Evolutionary conservation across 1,140 invertebrate genomes (phyloP).

Genomic region (Drosophila pseudoananassae): DNA sequence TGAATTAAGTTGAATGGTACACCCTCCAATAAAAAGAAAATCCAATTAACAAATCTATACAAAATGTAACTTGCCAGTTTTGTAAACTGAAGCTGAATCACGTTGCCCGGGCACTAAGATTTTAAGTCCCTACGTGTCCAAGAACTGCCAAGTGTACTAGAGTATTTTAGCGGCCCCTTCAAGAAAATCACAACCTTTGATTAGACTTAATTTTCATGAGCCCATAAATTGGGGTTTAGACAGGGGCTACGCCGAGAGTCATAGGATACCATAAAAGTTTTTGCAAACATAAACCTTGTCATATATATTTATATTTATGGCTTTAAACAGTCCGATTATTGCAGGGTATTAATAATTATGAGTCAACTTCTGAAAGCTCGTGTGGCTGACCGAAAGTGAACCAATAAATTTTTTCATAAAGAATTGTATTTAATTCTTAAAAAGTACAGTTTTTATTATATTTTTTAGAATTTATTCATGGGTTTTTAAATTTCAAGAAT

Average conservation of each 20-base stretch:
- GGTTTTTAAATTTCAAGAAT: neutral
- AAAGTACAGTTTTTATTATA: no score
- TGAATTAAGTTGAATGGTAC: neutral
- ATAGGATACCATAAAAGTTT: constrained; percentile 41
- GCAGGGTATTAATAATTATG: constrained; percentile 37
- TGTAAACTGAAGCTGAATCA: neutral
- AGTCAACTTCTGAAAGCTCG: constrained; percentile 25
- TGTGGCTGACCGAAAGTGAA: constrained; percentile 7
- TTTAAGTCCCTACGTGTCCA: no score
- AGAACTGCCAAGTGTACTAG: constrained; percentile 1
- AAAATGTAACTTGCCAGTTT: neutral
- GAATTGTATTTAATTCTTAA: no score
- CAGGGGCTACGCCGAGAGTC: constrained; percentile 22
- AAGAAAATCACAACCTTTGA: constrained; percentile 66
- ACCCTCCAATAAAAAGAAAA: neutral
- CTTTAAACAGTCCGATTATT: constrained; percentile 31
- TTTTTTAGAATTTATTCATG: neutral
- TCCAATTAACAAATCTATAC: neutral
- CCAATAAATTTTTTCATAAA: constrained; percentile 13
- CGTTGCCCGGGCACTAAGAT: no score
- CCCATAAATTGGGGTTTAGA: constrained; percentile 57
- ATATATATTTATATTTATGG: constrained; percentile 36
- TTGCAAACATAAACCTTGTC: constrained; percentile 24
- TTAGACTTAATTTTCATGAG: constrained; percentile 65
- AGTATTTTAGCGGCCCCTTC: constrained; percentile 13